Evolutionary conservation across 2,113 vertebrate species (phyloP).

Genomic region (Galbula dea): DNA sequence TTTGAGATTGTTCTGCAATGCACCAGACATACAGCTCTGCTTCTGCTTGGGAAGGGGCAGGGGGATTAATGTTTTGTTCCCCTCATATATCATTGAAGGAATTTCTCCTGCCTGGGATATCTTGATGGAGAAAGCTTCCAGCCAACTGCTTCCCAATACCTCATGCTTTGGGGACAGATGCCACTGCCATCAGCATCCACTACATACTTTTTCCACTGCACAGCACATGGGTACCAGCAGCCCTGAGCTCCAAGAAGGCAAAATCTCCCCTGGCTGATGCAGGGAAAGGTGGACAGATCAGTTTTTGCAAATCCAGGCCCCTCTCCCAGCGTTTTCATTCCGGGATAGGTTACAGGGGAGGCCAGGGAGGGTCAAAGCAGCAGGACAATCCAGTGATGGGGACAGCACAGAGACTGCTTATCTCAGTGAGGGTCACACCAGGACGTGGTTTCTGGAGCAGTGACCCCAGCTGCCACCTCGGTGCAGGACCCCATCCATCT

Average conservation of each 20-base stretch:
- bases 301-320: not conserved
- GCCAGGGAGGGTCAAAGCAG: not conserved
- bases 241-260: not conserved
- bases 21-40: not conserved
- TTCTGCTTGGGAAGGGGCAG: not conserved
- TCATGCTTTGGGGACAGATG: accelerated
- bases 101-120: not conserved
- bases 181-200: not conserved
- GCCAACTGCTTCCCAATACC: not conserved
- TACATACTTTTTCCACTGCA: not conserved
- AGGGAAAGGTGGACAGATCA: accelerated
- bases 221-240: accelerated
- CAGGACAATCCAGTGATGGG: not conserved
- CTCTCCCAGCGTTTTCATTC: not conserved
- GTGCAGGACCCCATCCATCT: slow-evolving; percentile 51
- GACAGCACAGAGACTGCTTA: not conserved
- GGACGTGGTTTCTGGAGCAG: slow-evolving; percentile 40
- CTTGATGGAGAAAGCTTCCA: not conserved
- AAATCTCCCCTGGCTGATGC: accelerated
- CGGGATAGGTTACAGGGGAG: not conserved
- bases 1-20: not conserved
- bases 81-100: not conserved
- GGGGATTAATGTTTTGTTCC: not conserved
- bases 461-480: slow-evolving; percentile 55
- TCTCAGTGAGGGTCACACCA: slow-evolving; percentile 9